These are phyloP conservation scores for Carposina sasakii DNA, from an alignment of 1,140 invertebrate species.

Conservation along the genomic window DNA sequence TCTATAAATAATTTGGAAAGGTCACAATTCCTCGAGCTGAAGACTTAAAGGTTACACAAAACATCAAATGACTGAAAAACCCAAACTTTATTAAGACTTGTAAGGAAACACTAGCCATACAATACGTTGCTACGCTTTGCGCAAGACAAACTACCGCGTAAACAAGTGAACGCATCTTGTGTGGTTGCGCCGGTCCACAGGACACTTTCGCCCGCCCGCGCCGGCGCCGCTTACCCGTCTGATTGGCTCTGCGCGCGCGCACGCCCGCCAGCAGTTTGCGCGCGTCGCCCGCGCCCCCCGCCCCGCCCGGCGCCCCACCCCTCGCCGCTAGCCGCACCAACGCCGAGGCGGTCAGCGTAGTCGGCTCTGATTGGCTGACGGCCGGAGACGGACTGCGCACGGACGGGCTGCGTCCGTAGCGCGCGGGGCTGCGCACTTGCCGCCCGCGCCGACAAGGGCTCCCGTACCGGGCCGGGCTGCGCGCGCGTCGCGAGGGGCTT, in stretches of 20 bases:
- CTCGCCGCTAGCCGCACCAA: slow-evolving; percentile 79
- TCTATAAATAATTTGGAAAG: too few species aligned
- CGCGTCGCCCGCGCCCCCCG: slow-evolving; percentile 30
- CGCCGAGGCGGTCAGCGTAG: slow-evolving; percentile 71
- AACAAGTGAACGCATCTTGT: too few species aligned
- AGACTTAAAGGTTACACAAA: too few species aligned
- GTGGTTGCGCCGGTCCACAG: too few species aligned
- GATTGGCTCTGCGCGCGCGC: slow-evolving; percentile 48
- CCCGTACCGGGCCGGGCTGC: background rate
- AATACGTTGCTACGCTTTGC: too few species aligned
- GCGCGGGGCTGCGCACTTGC: background rate
- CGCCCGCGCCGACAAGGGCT: background rate
- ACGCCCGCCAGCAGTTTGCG: slow-evolving; percentile 55
- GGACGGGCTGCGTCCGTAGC: background rate
- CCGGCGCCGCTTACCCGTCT: slow-evolving; percentile 76
- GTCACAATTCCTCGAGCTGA: too few species aligned
- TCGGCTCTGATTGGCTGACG: background rate
- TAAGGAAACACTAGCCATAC: too few species aligned
- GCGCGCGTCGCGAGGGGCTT: slow-evolving; percentile 2
- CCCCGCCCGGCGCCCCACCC: slow-evolving; percentile 62
- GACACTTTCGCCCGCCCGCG: slow-evolving; percentile 60
- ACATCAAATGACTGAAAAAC: too few species aligned
- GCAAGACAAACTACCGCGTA: too few species aligned
- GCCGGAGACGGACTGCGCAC: background rate
- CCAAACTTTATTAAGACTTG: too few species aligned